phyloP scores from a whole-genome alignment of 2,888 invertebrate genomes.

The Shargacucullia verbasci region DNA sequence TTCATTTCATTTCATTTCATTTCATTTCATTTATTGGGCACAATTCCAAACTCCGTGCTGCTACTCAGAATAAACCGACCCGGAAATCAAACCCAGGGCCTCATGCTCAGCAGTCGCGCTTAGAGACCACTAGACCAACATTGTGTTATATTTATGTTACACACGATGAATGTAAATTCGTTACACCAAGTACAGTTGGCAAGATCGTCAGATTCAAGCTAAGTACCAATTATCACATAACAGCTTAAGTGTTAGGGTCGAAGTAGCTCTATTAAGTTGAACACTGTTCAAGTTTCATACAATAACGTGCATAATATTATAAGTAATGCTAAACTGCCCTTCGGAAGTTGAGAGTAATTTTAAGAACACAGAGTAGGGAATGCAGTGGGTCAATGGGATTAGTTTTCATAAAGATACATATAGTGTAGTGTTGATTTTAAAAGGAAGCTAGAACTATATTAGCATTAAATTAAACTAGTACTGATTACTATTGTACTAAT shows the following conservation, averaged over 20 bases:
- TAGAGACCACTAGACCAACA: constrained; percentile 17
- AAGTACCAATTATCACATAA: constrained; percentile 52
- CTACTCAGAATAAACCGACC: no score
- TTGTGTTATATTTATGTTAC: no score
- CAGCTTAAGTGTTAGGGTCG: constrained; percentile 47
- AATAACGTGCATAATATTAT: constrained; percentile 54
- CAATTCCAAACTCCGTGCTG: no score
- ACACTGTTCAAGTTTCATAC: constrained; percentile 52
- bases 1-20: no score
- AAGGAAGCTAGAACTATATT: no score
- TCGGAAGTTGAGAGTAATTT: constrained; percentile 42
- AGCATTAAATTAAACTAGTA: no score
- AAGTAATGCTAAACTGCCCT: constrained; percentile 55
- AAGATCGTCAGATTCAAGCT: constrained; percentile 30
- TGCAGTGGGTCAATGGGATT: constrained; percentile 10
- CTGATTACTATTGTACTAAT: no score
- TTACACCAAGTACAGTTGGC: constrained; percentile 9
- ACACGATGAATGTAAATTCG: constrained; percentile 22
- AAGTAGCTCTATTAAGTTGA: constrained; percentile 48
- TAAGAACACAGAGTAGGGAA: constrained; percentile 27
- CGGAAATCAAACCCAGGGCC: no score
- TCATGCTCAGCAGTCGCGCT: no score
- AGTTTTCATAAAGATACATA: no score
- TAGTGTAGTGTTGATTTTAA: no score
- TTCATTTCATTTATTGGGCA: no score